phyloP scores from a whole-genome alignment of 2,888 invertebrate species.

The Dexiosoma caninum region DNA sequence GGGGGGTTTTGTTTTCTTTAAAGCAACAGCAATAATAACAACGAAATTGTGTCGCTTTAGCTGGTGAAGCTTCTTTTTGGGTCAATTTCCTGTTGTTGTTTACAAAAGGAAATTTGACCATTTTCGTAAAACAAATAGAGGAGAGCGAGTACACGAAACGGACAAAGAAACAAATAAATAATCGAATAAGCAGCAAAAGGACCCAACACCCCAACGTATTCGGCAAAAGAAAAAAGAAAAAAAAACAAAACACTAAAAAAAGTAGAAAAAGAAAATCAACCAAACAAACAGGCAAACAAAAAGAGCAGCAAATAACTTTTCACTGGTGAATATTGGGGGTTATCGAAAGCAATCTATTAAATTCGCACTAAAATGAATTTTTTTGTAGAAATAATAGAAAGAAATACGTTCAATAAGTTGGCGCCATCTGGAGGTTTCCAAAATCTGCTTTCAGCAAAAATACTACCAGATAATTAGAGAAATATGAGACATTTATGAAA shows the following conservation, averaged over 20 bases:
- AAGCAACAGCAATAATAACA: not conserved
- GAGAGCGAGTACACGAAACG: conserved; percentile 16
- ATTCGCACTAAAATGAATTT: too few species aligned
- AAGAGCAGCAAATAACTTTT: conserved; percentile 35
- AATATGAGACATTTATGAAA: too few species aligned
- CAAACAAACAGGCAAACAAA: too few species aligned
- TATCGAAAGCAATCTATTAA: too few species aligned
- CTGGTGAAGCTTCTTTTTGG: conserved; percentile 43
- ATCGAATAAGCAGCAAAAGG: conserved; percentile 13
- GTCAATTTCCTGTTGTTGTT: conserved; percentile 62
- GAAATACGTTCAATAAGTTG: too few species aligned
- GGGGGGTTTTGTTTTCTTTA: not conserved
- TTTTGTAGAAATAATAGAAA: too few species aligned
- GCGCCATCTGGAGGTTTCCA: too few species aligned
- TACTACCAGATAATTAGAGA: too few species aligned
- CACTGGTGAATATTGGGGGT: too few species aligned
- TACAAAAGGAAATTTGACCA: conserved; percentile 60
- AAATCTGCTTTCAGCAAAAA: too few species aligned
- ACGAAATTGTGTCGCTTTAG: conserved; percentile 21
- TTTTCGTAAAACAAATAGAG: conserved; percentile 56
- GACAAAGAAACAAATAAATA: conserved; percentile 14
- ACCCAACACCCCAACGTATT: not conserved
- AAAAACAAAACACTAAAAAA: too few species aligned
- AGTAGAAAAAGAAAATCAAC: not conserved
- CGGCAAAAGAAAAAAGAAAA: too few species aligned